Evolutionary conservation across 2,113 vertebrate genomes (phyloP).

Genomic region (Phylloscopus trochilus): DNA sequence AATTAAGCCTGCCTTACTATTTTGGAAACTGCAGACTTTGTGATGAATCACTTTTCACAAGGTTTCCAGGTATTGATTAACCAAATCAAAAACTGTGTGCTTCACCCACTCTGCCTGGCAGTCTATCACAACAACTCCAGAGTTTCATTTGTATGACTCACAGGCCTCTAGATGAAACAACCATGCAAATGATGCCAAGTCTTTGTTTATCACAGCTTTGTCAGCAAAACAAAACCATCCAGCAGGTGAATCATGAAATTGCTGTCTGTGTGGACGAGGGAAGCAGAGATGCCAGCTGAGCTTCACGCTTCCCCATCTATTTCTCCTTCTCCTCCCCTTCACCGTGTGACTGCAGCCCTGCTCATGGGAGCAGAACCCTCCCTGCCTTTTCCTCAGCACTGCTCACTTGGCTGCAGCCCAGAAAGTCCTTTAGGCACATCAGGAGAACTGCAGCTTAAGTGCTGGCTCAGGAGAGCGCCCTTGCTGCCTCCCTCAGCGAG

Average conservation of each 20-base stretch:
- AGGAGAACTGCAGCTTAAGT: not conserved
- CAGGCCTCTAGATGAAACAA: not conserved
- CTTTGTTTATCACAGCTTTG: constrained; percentile 24
- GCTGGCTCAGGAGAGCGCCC: not conserved
- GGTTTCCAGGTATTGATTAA: not conserved
- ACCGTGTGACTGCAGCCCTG: not conserved
- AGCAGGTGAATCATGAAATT: constrained; percentile 52
- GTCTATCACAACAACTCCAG: not conserved
- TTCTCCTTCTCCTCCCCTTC: not conserved
- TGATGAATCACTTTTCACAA: not conserved
- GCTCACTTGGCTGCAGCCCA: not conserved
- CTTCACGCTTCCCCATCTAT: not conserved
- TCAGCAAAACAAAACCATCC: constrained; percentile 30
- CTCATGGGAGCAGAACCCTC: not conserved
- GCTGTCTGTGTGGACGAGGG: not conserved
- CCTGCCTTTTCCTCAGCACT: not conserved
- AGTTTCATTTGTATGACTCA: not conserved
- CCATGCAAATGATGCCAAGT: not conserved
- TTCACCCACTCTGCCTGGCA: not conserved
- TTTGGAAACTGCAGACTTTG: not conserved
- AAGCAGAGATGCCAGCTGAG: not conserved
- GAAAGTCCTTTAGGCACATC: not conserved
- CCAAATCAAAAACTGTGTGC: not conserved
- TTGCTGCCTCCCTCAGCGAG: not conserved
- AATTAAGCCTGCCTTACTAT: not conserved